Evolutionary conservation across 2,797 vertebrate genomes (phyloP), one percentile per base, ranked within the genome.

Genomic region (Molossus molossus): DNA sequence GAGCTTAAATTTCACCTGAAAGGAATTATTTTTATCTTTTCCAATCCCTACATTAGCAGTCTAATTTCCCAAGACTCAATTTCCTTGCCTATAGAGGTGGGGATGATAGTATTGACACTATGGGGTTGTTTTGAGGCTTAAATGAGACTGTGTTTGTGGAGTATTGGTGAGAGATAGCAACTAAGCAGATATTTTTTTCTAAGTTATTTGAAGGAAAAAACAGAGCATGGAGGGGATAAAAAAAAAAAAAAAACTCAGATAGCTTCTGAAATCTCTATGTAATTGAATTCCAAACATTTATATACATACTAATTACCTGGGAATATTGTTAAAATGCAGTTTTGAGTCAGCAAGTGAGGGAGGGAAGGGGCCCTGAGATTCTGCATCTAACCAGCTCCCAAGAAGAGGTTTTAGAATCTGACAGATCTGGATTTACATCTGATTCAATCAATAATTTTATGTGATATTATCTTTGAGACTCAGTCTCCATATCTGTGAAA

Each of bases 1-100:
- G 18, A 93, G 90, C 5, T 76, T 87, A 64, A 86, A 70, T 81
- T 86, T 90, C 62, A 87, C 29, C 45, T n/a, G 20, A 70, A n/a
- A 50, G 13, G 6, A 58, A 80, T 58, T 40, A 72, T 50, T 86
- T 76, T 50, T 40, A 64, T 45, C 1, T 86, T 85, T 76, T 72
- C 75, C 62, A 82, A 5, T 87, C 29, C 53, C 76, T 64, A 15
- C 29, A 64, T 65, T 76, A 90, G 29, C 69, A 53, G 12, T 76
- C 15, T 20, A 4, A 57, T 76, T 55, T 87, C 33, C 73, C 55
- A 90, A 76, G 62, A 64, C 11, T 76, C 20, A 62, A 11, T 69
- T 80, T 75, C 33, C 37, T 88, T 80, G 55, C 69, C 23, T 76
- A 4, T 40, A 13, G 29, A 29, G 6, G 48, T 53, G 25, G 21